Conservation (phyloP, 2,797 vertebrate genomes). For the Myotis planiceps region DNA sequence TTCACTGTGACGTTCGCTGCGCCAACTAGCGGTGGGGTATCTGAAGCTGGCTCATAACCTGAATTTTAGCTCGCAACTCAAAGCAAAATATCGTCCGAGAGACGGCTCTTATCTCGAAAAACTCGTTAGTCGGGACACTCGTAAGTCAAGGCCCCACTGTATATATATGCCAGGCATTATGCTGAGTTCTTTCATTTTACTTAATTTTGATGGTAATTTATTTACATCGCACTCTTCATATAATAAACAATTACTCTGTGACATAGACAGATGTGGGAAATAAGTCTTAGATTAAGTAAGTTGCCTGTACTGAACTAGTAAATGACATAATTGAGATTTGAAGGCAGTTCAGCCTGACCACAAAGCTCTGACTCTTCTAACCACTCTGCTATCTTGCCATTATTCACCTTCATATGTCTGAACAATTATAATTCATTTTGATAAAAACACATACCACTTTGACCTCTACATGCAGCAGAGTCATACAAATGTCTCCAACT, state of each 20-base stretch:
- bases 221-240: not conserved
- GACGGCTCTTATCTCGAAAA: no score
- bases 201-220: constrained; percentile 13
- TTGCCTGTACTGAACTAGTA: not conserved
- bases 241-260: not conserved
- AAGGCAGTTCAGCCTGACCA: not conserved
- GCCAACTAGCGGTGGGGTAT: no score
- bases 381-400: not conserved
- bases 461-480: not conserved
- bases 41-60: no score
- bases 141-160: no score
- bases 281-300: not conserved
- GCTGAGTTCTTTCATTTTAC: not conserved
- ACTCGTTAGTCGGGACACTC: no score
- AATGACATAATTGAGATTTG: not conserved
- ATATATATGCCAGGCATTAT: not conserved
- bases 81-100: no score
- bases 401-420: not conserved
- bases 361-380: not conserved
- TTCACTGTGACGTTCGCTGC: no score
- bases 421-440: not conserved
- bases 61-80: no score
- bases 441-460: not conserved
- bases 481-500: constrained; percentile 4
- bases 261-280: not conserved